Base-by-base conservation (phyloP, 2,113 vertebrate genomes). In the Lichenostomus cassidix region DNA sequence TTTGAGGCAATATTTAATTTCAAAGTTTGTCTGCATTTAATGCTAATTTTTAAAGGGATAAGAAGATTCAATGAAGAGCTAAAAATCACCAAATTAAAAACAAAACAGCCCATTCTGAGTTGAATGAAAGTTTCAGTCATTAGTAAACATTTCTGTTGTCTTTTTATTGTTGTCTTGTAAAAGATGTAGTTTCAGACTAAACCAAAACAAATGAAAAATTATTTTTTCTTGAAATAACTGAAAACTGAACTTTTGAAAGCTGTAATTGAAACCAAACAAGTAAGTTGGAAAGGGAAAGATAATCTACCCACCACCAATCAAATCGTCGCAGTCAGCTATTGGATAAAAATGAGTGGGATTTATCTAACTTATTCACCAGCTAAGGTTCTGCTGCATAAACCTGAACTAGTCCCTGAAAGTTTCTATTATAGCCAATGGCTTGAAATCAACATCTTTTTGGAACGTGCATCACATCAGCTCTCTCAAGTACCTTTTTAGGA, bases 141-240 rank as follows among this genome's bases (percentile, higher is more conserved):
- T 81, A 92, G 85, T 92, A 96, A 97, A 96, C 60, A 75, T 73
- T 95, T 94, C 47, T 86, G 55, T 93, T 96, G 49, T 76, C 49
- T 65, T 94, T 49, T 90, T 95, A 91, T 92, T 95, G 74, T 91
- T 88, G 55, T 81, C 63, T 86, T 67, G 44, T 80, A 86, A 89
- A 95, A 90, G 83, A 70, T 20, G 52, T 70, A 67, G 33, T 70
- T 95, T 94, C 86, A 81, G 86, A 90, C 39, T 89, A 70, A 96
- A 86, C 59, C 68, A 95, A 94, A 95, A 92, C 82, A 95, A 96
- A 85, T 27, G 7, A 94, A 75, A 84, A 60, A 41, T 9, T 29
- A 7, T 27, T 79, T 73, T 95, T 88, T 76, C 55, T 80, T 90
- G 59, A 89, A 92, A 83, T 85, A 85, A 89, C 71, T 87, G 33